Base-by-base conservation (phyloP, 53 echinoderm and acorn worm genomes). In the Stichopus horrens region DNA sequence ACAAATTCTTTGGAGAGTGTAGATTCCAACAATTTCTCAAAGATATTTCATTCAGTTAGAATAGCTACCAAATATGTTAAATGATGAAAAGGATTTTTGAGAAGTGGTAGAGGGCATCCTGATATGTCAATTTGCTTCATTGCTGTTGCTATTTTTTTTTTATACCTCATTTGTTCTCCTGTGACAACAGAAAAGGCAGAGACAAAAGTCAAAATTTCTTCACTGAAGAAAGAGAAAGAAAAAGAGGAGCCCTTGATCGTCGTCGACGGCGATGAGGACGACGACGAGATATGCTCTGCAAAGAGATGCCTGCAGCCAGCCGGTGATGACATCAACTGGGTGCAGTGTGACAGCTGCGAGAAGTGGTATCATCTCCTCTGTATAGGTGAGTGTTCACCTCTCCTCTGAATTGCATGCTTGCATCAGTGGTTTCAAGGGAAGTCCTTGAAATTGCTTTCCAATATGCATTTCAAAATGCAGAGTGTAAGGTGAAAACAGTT, bases 291-390 rank as follows among this genome's bases (percentile, higher is more conserved):
- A 57, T 99, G 99, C 74, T 99, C 99, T 53, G 99, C 99, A 65
- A 99, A 99, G 91, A 79, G 89, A 81, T 99, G 99, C 74, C 93
- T 95, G 57, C 93, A 94, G 66, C 99, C 99, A 53, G 92, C 94
- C 8, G 99, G 99, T 23, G 99, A 99, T 90, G 99, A 99, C 91
- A 99, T 99, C 94, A 99, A 96, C 88, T 99, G 99, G 99, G 96
- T 99, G n/a, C 99, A 99, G 86, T 99, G 99, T 88, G 99, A 99
- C 84, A 82, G 82, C 74, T 99, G 99, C 89, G 96, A 99, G 92
- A 94, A 96, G 88, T 99, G 99, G 99, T 99, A 95, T 51, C 99
- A 99, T 90, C 89, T 99, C 10, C 93, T 96, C 54, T 99, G 99
- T 74, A 99, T 99, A 65, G 99, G 99, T 94, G 75, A 95, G 95